Base-by-base conservation (phyloP, 1,140 invertebrate species). In the Tachypleus tridentatus region DNA sequence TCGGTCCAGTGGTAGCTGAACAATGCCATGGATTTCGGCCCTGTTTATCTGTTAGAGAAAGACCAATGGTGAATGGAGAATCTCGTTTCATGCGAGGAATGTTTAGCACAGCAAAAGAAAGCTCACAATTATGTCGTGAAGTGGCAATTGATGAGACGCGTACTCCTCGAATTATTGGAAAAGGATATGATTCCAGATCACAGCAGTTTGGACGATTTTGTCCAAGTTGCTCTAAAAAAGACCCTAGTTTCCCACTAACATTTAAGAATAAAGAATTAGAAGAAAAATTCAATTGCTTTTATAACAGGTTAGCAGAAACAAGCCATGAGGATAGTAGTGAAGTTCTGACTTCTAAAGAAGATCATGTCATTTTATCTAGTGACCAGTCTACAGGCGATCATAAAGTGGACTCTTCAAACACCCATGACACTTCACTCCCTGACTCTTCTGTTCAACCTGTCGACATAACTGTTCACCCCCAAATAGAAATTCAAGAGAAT, bases 241-340 rank as follows among this genome's bases (percentile, higher is more conserved):
- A 68, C 51, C 57, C 60, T 8, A 29, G 60, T 51, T 60, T 66
- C 3, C 57, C 67, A 0, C 8, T 61, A 53, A 51, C 9, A 11
- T 67, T 65, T 50, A 70, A 69, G 50, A 66, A 54, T 50, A 69
- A 70, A 54, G 68, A 70, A 51, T n/a, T 69, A 58, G 69, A 71
- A 61, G 66, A 70, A 58, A 71, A 70, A 63, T 70, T 71, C 60
- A 70, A 70, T 51, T 71, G 69, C 51, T 71, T 70, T 63, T 71
- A 71, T 52, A 71, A 70, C 47, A 58, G 69, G n/a, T 62, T 71
- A 50, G 67, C 64, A 5, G 70, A 71, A 56, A 70, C 66, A 29
- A 71, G 70, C 49, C 64, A 62, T 51, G 70, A 68, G 58, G 70
- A 71, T 58, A 68, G 61, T 10, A 70, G 68, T n/a, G 70, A 70